Conservation (phyloP, 2,888 invertebrate genomes). For the Limnephilus marmoratus region DNA sequence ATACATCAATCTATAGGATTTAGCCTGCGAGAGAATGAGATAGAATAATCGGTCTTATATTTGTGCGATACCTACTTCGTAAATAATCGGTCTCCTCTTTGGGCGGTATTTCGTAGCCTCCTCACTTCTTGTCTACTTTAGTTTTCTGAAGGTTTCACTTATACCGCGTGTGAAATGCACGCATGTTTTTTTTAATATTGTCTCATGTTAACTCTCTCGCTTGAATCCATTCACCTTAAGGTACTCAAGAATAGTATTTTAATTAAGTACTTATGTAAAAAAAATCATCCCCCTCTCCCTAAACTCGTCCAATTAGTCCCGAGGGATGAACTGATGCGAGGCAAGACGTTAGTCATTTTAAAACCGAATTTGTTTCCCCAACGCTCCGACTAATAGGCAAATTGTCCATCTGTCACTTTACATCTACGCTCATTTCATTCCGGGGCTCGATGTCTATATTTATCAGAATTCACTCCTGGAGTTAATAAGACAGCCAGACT, state of each 20-base stretch:
- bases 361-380: slow-evolving; percentile 63
- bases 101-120: too few relatives aligned
- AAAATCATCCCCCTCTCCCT: slow-evolving; percentile 31
- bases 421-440: slow-evolving; percentile 45
- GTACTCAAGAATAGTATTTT: background rate
- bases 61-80: too few relatives aligned
- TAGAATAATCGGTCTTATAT: too few relatives aligned
- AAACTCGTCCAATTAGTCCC: slow-evolving; percentile 49
- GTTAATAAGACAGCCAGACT: background rate
- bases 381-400: slow-evolving; percentile 57
- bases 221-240: background rate
- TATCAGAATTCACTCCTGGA: slow-evolving; percentile 29
- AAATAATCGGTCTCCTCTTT: too few relatives aligned
- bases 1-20: too few relatives aligned
- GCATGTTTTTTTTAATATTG: too few relatives aligned
- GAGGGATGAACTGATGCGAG: slow-evolving; percentile 45
- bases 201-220: too few relatives aligned
- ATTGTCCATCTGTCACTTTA: slow-evolving; percentile 61
- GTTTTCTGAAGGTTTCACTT: too few relatives aligned
- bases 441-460: slow-evolving; percentile 34
- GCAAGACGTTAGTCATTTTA: slow-evolving; percentile 57
- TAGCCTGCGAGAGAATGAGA: too few relatives aligned
- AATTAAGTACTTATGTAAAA: background rate
- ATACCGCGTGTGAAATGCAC: too few relatives aligned
- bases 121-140: too few relatives aligned